phyloP scores from a whole-genome alignment of 2,797 vertebrate species.

The Parotocinclus haroldoi region DNA sequence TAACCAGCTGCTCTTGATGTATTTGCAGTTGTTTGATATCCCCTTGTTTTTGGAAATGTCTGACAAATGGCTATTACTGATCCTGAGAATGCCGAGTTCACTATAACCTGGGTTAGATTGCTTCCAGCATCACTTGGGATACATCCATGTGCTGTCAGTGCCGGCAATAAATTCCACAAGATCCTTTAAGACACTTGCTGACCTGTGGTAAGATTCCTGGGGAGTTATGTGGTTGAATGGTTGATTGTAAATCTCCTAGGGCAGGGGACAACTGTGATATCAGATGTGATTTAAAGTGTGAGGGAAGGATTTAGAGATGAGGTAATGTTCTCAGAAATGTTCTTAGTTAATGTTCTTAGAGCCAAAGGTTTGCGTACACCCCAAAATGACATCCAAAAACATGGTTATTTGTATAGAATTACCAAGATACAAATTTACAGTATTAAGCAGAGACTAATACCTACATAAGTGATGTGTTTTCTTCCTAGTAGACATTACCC shows the following conservation, averaged over 20 bases:
- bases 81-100: conserved; percentile 55
- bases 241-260: conserved; percentile 47
- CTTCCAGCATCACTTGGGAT: conserved; percentile 65
- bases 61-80: conserved; percentile 49
- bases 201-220: conserved; percentile 58
- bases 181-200: conserved; percentile 13
- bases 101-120: conserved; percentile 55
- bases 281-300: conserved; percentile 18
- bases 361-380: too few relatives aligned
- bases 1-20: conserved; percentile 43
- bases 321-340: background rate
- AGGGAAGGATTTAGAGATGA: background rate
- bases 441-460: too few relatives aligned
- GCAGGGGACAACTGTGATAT: conserved; percentile 40
- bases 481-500: too few relatives aligned
- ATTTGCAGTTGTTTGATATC: conserved; percentile 22
- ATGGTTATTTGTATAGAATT: too few relatives aligned
- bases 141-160: conserved; percentile 50
- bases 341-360: too few relatives aligned
- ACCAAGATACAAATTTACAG: too few relatives aligned
- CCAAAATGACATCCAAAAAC: too few relatives aligned
- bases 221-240: conserved; percentile 52
- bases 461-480: too few relatives aligned
- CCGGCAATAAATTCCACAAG: conserved; percentile 50
- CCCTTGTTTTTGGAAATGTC: conserved; percentile 43